Evolutionary conservation across 2,113 vertebrate species (phyloP).

Genomic region (Grallaria varia): DNA sequence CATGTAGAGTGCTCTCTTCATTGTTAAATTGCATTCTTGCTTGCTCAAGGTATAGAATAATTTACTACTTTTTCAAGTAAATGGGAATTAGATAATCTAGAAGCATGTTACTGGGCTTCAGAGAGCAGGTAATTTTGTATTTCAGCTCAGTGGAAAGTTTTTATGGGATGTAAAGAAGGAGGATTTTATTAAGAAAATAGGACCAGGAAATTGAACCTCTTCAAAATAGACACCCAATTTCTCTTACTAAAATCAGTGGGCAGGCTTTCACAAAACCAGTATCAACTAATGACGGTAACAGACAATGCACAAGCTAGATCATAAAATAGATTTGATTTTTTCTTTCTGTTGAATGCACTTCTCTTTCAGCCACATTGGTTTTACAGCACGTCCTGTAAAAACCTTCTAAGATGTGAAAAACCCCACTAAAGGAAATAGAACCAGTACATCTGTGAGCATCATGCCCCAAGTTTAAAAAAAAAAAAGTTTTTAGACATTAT

Average conservation of each 20-base stretch:
- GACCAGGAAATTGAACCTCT: not conserved
- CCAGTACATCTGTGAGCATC: not conserved
- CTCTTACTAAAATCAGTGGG: not conserved
- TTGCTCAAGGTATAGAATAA: conserved; percentile 52
- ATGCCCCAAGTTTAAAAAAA: not conserved
- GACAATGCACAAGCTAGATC: not conserved
- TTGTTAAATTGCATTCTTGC: conserved; percentile 49
- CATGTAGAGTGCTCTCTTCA: conserved; percentile 34
- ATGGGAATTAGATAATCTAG: conserved; percentile 21
- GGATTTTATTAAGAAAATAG: not conserved
- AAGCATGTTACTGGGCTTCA: conserved; percentile 35
- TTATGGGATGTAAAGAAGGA: not conserved
- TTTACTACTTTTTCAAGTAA: conserved; percentile 34
- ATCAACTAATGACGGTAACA: not conserved
- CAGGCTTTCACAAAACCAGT: not conserved
- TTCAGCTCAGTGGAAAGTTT: conserved; percentile 14
- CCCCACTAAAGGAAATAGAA: not conserved
- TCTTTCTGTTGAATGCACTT: not conserved
- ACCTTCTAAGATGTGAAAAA: not conserved
- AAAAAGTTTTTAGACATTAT: not conserved
- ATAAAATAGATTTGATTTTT: not conserved
- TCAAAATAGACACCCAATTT: not conserved
- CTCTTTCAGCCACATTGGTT: not conserved
- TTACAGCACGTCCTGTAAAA: not conserved
- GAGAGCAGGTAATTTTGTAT: conserved; percentile 44